Evolutionary conservation across 2,888 invertebrate species (phyloP), one percentile per base, ranked within the genome.

Genomic region (Nephrotoma appendiculata): DNA sequence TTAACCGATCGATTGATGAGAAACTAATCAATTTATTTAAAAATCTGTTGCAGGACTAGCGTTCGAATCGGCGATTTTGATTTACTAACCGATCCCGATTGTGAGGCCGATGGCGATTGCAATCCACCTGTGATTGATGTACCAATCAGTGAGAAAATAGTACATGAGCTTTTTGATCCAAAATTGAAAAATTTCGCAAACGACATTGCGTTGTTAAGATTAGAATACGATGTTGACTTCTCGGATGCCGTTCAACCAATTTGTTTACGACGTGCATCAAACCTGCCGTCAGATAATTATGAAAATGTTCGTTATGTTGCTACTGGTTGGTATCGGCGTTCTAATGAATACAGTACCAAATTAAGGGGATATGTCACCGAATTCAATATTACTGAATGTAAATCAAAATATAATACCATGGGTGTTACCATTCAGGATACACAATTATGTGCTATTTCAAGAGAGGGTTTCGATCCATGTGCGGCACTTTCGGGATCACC

Each of bases 401-500:
- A 12, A 12, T 12, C 9, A 1, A 5, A 15, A 15, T 52, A 9
- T 9, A 52, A 52, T 15, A n/a, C 15, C 2, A n/a, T 15, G 5
- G 52, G 52, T n/a, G 15, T 52, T 15, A 6, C 52, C 5, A 52
- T 52, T 9, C 52, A 52, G 41, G 88, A 90, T 0, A 92, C 92
- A 0, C 95, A 95, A 89, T 89, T 95, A 87, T 95, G 95, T 89
- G 94, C 94, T 3, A 94, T 94, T 2, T 94, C 94, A 1, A 89
- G 90, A 88, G 89, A 90, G 88, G 91, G 92, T 0, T 91, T 92
- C 84, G 94, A 94, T 89, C 90, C 91, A 0, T 95, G 95, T 88
- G 90, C 92, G 15, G 94, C 94, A 90, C 1, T 90, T 1, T 7
- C 4, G 2, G 45, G 45, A 12, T 7, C 11, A 3, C 45, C 45